Percentiles rank a stretch among this genome's conserved stretches.
Conservation (phyloP, 2,888 invertebrate species). For the Beris morrisii region DNA sequence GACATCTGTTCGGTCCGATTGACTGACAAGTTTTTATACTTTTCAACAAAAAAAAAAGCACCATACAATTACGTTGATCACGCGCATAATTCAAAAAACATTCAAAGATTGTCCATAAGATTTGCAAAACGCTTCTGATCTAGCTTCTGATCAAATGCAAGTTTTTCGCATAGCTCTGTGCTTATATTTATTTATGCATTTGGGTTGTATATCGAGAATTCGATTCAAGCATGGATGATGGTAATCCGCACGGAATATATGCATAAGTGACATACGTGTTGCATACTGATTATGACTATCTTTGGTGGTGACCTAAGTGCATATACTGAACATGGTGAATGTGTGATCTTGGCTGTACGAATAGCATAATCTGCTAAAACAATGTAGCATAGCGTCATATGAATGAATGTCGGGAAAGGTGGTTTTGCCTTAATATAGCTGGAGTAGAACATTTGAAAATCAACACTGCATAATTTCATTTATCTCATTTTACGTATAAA, state of each 20-base stretch:
- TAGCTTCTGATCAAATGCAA: not conserved
- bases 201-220: conserved; percentile 17
- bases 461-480: too few species aligned
- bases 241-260: conserved; percentile 24
- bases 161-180: conserved; percentile 3
- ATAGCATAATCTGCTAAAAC: conserved; percentile 29
- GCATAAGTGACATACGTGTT: conserved; percentile 31
- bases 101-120: not conserved
- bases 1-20: conserved; percentile 20
- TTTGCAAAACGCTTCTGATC: not conserved
- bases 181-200: conserved; percentile 27
- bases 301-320: conserved; percentile 28
- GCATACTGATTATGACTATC: conserved; percentile 32
- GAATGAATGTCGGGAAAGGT: conserved; percentile 15
- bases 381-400: conserved; percentile 1
- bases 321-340: not conserved
- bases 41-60: not conserved
- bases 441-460: not conserved
- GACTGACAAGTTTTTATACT: conserved; percentile 26
- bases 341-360: conserved; percentile 18
- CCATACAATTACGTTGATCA: conserved; percentile 21
- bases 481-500: too few species aligned
- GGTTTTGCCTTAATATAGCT: conserved; percentile 20
- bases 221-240: conserved; percentile 19
- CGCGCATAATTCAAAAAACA: conserved; percentile 11